Evolutionary conservation across 2,888 invertebrate genomes (phyloP), one percentile per base, ranked within the genome.

Genomic region (Apamea epomidion): DNA sequence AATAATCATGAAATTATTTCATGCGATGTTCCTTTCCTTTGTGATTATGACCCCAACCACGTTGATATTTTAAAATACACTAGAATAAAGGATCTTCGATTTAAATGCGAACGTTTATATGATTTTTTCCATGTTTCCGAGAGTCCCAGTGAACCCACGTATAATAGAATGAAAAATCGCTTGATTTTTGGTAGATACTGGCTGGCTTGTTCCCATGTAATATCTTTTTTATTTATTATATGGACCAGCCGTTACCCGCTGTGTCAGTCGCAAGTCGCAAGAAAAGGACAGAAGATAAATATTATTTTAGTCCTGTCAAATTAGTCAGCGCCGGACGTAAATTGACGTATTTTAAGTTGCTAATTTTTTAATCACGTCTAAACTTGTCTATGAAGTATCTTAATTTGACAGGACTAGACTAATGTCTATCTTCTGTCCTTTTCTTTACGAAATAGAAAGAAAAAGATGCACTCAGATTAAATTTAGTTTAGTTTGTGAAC

Each of bases 11-110:
- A 25, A 16, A 32, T 48, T 8, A 71, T 71, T 51, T 51, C 51
- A 71, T 25, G 3, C 25, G 32, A 10, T 4, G 2, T 74, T 25
- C 16, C 10, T 32, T 74, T 65, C 2, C 16, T 18, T 48, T 54
- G 2, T 72, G 54, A 25, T 54, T 21, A 21, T 37, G 29, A 29
- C 42, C 29, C 16, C 14, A 65, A 25, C 25, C 32, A 51, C 14
- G 25, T 37, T 51, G 18, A n/a, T n/a, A 29, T 79, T 54, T 45
- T 7, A 42, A 42, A 79, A 64, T 32, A 62, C 54, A 64, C 51
- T 69, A 42, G 14, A 18, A 21, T 5, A 79, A 62, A 62, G 42
- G 42, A 25, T 32, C 69, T 68, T 69, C 1, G 6, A 79, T 51
- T 51, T 6, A 25, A 70, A 58, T 14, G 25, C 25, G 64, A 42